phyloP scores from a whole-genome alignment of 30 jellyfish, hydroid and myxozoan species.

The Pseudorhiza aurosa region DNA sequence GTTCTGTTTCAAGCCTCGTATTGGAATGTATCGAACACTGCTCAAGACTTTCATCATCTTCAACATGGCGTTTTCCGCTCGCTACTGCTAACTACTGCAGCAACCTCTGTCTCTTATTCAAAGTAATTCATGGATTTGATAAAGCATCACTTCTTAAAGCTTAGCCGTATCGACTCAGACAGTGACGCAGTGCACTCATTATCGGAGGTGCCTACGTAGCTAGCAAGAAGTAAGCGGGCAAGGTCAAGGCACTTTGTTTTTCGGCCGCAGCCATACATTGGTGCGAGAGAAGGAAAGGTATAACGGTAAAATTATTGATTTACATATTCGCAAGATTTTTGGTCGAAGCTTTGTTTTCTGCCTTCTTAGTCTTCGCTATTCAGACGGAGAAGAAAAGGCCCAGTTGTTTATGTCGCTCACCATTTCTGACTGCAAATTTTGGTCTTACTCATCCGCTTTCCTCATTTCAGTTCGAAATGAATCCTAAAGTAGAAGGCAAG shows the following conservation, averaged over 20 bases:
- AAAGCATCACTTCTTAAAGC: not conserved
- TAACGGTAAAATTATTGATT: too few relatives aligned
- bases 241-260: not conserved
- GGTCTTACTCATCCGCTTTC: not conserved
- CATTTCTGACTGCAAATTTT: not conserved
- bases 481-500: not conserved
- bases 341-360: too few relatives aligned
- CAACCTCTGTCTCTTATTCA: not conserved
- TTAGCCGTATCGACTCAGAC: not conserved
- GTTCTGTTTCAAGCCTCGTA: too few relatives aligned
- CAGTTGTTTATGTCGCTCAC: too few relatives aligned
- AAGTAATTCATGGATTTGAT: not conserved
- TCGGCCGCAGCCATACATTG: too few relatives aligned
- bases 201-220: not conserved
- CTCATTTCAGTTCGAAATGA: slow-evolving; percentile 1
- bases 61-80: not conserved
- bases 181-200: not conserved
- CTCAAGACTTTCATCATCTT: not conserved
- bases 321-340: too few relatives aligned
- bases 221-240: not conserved
- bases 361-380: too few relatives aligned
- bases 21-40: too few relatives aligned
- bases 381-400: too few relatives aligned
- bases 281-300: too few relatives aligned
- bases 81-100: not conserved